Evolutionary conservation across 2,797 vertebrate species (phyloP).

Genomic region (Rhinella marina): DNA sequence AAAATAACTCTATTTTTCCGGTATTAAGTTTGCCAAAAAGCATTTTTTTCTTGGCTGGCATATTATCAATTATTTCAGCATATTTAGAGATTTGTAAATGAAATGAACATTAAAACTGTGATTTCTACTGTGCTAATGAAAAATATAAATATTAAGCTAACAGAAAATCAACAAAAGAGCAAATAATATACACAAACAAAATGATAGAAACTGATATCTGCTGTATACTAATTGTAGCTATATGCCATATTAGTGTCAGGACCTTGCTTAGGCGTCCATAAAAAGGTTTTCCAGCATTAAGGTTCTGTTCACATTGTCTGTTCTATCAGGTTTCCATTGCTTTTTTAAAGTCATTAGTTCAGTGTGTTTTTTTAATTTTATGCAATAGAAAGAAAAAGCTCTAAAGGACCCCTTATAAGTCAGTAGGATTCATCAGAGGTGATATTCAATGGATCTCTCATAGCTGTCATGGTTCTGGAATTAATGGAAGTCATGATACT

Average conservation of each 20-base stretch:
- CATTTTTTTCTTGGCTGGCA: constrained; percentile 21
- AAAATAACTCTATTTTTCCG: constrained; percentile 34
- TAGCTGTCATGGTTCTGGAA: background rate
- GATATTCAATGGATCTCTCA: background rate
- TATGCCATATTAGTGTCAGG: background rate
- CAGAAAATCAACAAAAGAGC: constrained; percentile 53
- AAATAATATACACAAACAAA: constrained; percentile 42
- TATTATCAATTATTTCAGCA: constrained; percentile 53
- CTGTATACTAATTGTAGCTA: background rate
- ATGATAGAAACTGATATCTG: background rate
- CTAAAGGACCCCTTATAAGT: background rate
- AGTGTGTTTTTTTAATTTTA: background rate
- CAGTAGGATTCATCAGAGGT: background rate
- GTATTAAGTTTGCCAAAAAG: constrained; percentile 11
- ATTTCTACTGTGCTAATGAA: constrained; percentile 54
- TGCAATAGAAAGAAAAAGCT: background rate
- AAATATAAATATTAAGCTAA: constrained; percentile 52
- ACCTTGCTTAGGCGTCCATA: background rate
- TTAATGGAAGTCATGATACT: too few species aligned
- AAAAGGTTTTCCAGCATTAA: background rate
- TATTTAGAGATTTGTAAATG: constrained; percentile 38
- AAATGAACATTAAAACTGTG: constrained; percentile 41
- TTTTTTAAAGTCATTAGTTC: too few species aligned
- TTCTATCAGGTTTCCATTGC: background rate
- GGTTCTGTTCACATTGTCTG: background rate